A percentile compares a stretch with the other conserved stretches of the same genome.
Evolutionary conservation across 2,797 vertebrate species (phyloP).

Genomic region (Steatocranus sp.): DNA sequence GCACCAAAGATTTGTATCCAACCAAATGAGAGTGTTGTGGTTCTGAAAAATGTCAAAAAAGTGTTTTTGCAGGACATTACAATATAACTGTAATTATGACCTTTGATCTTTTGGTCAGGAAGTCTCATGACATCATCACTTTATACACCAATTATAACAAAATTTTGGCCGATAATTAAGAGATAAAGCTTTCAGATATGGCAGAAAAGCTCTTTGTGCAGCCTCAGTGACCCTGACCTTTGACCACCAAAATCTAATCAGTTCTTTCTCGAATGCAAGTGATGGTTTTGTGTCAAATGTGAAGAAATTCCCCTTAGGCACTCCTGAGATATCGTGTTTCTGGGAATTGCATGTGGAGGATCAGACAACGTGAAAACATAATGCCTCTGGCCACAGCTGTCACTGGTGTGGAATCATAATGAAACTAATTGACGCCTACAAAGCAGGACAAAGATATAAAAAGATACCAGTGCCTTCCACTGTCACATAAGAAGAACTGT

Average conservation of each 20-base stretch:
- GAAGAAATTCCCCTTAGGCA: neutral
- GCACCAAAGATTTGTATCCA: neutral
- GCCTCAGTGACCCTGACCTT: neutral
- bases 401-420: neutral
- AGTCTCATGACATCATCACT: neutral
- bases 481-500: neutral
- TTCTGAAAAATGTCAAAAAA: neutral
- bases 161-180: neutral
- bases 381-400: neutral
- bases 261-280: neutral
- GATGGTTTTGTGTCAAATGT: neutral
- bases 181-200: neutral
- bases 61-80: neutral
- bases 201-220: neutral
- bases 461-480: neutral
- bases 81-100: neutral
- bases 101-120: neutral
- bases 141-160: neutral
- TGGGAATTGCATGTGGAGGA: neutral
- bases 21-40: neutral
- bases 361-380: neutral
- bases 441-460: neutral
- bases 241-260: neutral
- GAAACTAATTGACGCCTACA: neutral
- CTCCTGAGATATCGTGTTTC: neutral